These are phyloP conservation scores for Neodiprion pinetum DNA, from an alignment of 1,140 invertebrate genomes.

Conservation along the genomic window DNA sequence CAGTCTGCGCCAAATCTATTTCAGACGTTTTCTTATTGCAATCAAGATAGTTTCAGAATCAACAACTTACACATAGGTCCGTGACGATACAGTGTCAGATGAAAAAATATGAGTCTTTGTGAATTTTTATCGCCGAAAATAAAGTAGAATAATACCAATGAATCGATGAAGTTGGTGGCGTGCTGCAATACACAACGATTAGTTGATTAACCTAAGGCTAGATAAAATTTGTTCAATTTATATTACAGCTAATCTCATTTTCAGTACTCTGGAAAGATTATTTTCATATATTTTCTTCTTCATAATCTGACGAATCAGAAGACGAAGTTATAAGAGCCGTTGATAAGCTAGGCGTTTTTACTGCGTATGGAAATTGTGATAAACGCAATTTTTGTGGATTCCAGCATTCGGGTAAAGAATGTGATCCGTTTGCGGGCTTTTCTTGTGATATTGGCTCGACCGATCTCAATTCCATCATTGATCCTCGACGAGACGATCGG, in stretches of 20 bases:
- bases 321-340: conserved; percentile 56
- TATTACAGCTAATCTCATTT: not conserved
- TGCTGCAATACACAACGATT: not conserved
- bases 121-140: not conserved
- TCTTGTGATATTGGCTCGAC: conserved; percentile 50
- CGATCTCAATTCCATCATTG: conserved; percentile 58
- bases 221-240: not conserved
- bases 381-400: conserved; percentile 49
- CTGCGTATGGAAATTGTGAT: conserved; percentile 46
- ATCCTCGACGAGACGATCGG: conserved; percentile 49
- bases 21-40: not conserved
- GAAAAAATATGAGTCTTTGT: conserved; percentile 1
- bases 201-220: not conserved
- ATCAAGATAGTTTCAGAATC: not conserved
- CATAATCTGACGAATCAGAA: conserved; percentile 54
- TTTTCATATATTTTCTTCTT: conserved; percentile 49
- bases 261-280: not conserved
- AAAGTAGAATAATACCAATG: not conserved
- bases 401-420: conserved; percentile 57
- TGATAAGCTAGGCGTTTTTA: conserved; percentile 49
- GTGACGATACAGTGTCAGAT: not conserved
- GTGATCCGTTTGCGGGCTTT: conserved; percentile 45
- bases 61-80: too few species aligned
- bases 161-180: not conserved
- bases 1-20: not conserved